A percentile compares a stretch with the other conserved stretches of the same genome.
phyloP scores from a whole-genome alignment of 2,113 vertebrate genomes.

The Climacteris rufus region DNA sequence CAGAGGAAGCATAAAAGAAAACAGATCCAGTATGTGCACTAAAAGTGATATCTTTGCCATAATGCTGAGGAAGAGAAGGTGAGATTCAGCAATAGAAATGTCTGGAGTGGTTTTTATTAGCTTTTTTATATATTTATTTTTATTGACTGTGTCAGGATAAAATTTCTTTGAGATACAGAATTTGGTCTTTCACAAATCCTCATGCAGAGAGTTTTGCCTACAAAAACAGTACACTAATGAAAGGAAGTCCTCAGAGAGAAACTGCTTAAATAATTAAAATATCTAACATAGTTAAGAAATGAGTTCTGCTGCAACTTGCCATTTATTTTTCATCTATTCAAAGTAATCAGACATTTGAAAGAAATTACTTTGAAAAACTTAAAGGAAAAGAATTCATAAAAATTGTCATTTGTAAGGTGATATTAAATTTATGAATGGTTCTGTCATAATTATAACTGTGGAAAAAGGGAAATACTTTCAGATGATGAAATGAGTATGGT shows the following conservation, averaged over 20 bases:
- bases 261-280: constrained; percentile 31
- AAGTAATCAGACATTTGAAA: not conserved
- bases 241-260: not conserved
- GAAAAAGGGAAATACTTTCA: not conserved
- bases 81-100: not conserved
- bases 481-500: not conserved
- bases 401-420: not conserved
- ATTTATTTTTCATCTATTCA: constrained; percentile 23
- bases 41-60: not conserved
- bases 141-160: not conserved
- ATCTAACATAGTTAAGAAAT: not conserved
- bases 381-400: not conserved
- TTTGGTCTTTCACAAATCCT: not conserved
- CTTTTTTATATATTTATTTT: not conserved
- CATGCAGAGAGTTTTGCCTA: not conserved
- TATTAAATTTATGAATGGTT: not conserved
- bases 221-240: not conserved
- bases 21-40: not conserved
- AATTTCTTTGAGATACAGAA: not conserved
- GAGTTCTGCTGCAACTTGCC: not conserved
- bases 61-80: not conserved
- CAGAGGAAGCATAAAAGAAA: not conserved
- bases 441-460: not conserved
- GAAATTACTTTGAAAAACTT: not conserved
- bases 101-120: not conserved